A percentile compares a stretch with the other conserved stretches of the same genome.
These are phyloP conservation scores for Zelostemma sp. DNA, from an alignment of 1,140 invertebrate species.

Conservation along the genomic window DNA sequence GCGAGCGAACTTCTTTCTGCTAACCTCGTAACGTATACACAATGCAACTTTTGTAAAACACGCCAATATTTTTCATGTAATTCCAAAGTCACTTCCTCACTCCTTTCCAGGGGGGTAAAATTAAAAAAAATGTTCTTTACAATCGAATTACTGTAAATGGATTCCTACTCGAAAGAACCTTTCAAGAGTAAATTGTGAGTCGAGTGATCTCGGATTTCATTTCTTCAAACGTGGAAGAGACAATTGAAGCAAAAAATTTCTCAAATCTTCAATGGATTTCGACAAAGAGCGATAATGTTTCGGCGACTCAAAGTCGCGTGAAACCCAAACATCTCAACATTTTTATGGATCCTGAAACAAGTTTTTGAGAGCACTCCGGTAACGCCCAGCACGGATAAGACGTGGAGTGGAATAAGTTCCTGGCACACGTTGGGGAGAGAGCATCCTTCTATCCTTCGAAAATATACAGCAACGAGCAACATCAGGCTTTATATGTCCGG, in stretches of 20 bases:
- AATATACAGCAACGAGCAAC: neutral
- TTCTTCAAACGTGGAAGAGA: too few relatives aligned
- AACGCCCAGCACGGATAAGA: neutral
- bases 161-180: too few relatives aligned
- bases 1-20: neutral
- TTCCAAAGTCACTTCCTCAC: too few relatives aligned
- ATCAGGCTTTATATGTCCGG: neutral
- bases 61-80: too few relatives aligned
- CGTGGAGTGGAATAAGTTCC: neutral
- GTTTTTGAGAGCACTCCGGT: neutral
- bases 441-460: neutral
- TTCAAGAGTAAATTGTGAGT: too few relatives aligned
- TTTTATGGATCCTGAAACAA: neutral
- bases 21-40: neutral
- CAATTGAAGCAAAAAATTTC: too few relatives aligned
- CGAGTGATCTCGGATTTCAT: too few relatives aligned
- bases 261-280: too few relatives aligned
- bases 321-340: neutral
- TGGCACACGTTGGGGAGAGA: neutral
- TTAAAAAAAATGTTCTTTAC: too few relatives aligned
- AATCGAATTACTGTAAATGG: too few relatives aligned
- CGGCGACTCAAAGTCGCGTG: neutral
- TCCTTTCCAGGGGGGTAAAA: too few relatives aligned
- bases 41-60: neutral
- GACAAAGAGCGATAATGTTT: neutral